A percentile compares a stretch with the other conserved stretches of the same genome.
These are phyloP conservation scores for Sebastes nivosus DNA, from an alignment of 2,797 vertebrate species.

Conservation along the genomic window DNA sequence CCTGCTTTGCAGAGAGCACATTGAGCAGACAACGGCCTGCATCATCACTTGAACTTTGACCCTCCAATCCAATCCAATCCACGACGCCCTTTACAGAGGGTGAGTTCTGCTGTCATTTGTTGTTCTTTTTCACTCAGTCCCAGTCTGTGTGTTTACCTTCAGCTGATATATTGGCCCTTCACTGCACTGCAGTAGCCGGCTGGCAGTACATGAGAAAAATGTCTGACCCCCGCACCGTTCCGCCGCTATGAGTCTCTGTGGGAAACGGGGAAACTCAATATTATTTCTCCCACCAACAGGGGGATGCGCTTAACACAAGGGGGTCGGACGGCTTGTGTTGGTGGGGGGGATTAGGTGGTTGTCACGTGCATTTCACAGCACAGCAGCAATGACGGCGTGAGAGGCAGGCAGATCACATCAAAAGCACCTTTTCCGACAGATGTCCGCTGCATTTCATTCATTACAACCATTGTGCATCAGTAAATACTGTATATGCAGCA, in stretches of 20 bases:
- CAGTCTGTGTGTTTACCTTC: conserved; percentile 54
- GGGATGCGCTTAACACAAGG: conserved; percentile 46
- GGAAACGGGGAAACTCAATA: conserved; percentile 73
- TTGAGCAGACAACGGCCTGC: background rate
- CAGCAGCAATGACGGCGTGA: conserved; percentile 14
- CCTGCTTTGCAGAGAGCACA: background rate
- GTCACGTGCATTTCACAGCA: conserved; percentile 15
- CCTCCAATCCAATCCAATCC: background rate
- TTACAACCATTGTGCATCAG: no score
- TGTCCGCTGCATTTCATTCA: no score
- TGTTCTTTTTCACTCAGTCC: conserved; percentile 33
- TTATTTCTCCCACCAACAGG: conserved; percentile 68
- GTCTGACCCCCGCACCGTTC: conserved; percentile 37
- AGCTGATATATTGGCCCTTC: conserved; percentile 65
- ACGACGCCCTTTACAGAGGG: conserved; percentile 11
- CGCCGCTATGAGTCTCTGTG: conserved; percentile 51
- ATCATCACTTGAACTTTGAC: conserved; percentile 32
- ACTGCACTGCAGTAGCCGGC: conserved; percentile 44
- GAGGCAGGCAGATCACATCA: conserved; percentile 3
- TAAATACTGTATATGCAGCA: no score
- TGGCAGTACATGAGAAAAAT: conserved; percentile 65
- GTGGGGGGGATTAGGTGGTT: background rate
- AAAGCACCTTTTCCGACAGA: no score
- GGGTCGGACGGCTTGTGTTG: conserved; percentile 7
- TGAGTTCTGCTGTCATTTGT: conserved; percentile 34